These are phyloP conservation scores for Melozone crissalis DNA, from an alignment of 2,113 vertebrate species.

Conservation along the genomic window DNA sequence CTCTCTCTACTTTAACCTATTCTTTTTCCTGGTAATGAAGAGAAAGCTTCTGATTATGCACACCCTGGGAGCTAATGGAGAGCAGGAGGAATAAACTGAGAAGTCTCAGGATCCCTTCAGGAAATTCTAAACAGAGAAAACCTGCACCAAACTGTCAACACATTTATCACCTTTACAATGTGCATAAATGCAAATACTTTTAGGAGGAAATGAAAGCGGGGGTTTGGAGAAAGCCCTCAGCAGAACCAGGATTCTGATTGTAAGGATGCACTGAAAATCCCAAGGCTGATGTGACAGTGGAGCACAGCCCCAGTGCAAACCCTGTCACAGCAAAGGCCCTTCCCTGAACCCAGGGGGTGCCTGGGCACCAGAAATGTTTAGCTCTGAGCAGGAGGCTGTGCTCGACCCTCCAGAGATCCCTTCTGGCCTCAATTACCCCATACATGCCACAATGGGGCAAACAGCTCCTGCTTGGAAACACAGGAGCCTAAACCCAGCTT, in stretches of 20 bases:
- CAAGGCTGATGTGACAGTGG: background rate
- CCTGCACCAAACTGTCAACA: background rate
- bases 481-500: background rate
- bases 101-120: background rate
- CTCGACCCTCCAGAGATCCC: background rate
- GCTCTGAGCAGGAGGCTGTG: background rate
- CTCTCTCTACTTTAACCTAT: background rate
- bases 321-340: background rate
- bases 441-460: background rate
- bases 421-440: background rate
- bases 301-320: background rate
- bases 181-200: background rate
- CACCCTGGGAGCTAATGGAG: background rate
- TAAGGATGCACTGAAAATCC: background rate
- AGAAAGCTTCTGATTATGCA: background rate
- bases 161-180: background rate
- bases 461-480: background rate
- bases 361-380: background rate
- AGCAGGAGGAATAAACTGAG: background rate
- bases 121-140: background rate
- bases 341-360: background rate
- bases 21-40: background rate
- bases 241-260: background rate
- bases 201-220: background rate
- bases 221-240: background rate